Conservation (phyloP, 2,797 vertebrate species). For the Poecilia velifera region DNA sequence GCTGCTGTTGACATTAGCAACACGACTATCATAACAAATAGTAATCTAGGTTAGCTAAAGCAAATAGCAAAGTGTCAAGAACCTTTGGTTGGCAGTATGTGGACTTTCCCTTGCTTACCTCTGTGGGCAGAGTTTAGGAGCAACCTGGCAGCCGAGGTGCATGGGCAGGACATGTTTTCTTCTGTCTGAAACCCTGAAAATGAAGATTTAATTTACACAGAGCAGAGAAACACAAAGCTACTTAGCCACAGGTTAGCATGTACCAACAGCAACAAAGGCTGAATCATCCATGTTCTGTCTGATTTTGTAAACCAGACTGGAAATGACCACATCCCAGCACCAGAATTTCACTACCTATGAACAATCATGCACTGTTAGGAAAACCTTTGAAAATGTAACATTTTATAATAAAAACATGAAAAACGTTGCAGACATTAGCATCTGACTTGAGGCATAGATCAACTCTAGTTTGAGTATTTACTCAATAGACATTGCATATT, state of each 20-base stretch:
- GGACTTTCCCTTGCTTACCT: conserved; percentile 64
- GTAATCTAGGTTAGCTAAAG: conserved; percentile 26
- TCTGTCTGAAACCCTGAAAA: conserved; percentile 46
- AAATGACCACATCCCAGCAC: not conserved
- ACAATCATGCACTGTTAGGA: not conserved
- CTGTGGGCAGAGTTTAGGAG: conserved; percentile 75
- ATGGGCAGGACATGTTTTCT: conserved; percentile 79
- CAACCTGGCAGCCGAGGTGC: conserved; percentile 76
- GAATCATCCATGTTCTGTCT: not conserved
- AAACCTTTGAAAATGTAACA: not conserved
- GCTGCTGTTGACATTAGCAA: conserved; percentile 34
- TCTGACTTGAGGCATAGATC: not conserved
- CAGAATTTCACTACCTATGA: not conserved
- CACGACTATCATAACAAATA: conserved; percentile 43
- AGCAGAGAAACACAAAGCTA: not conserved
- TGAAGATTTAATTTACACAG: not conserved
- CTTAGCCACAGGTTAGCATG: conserved; percentile 19
- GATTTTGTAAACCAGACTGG: not conserved
- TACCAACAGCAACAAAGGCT: conserved; percentile 22
- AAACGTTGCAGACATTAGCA: not conserved
- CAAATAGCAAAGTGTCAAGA: conserved; percentile 46
- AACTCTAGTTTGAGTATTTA: not conserved
- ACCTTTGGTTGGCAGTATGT: not conserved
- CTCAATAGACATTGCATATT: not conserved
- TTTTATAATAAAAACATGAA: not conserved